phyloP scores from a whole-genome alignment of 2,113 vertebrate genomes.

The Carassius carassius region DNA sequence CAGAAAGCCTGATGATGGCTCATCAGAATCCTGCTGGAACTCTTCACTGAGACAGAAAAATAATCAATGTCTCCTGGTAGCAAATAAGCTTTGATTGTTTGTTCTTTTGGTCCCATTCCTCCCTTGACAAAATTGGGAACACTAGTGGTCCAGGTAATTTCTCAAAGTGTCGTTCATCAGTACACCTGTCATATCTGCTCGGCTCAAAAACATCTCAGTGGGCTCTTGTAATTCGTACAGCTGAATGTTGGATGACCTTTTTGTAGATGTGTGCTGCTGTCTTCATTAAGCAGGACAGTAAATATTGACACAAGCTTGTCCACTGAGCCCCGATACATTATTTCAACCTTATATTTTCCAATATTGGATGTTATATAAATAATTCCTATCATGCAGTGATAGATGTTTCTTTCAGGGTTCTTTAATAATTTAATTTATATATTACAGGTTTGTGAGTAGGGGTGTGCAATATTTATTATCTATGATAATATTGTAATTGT shows the following conservation, averaged over 20 bases:
- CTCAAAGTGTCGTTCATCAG: constrained; percentile 4
- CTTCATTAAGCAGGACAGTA: background rate
- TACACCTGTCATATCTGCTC: background rate
- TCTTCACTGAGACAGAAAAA: background rate
- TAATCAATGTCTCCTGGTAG: constrained; percentile 11
- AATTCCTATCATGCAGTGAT: background rate
- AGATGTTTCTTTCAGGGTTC: background rate
- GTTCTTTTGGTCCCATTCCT: background rate
- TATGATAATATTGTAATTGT: background rate
- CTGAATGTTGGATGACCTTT: background rate
- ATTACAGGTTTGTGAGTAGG: background rate
- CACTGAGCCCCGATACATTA: background rate
- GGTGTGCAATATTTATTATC: background rate
- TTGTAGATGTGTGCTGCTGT: constrained; percentile 1
- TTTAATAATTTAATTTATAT: background rate
- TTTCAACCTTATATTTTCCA: background rate
- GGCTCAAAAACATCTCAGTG: background rate
- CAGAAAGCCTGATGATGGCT: constrained; percentile 1
- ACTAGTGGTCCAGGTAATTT: background rate
- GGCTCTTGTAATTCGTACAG: background rate
- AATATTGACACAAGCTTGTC: background rate
- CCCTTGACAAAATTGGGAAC: background rate
- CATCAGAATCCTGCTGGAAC: constrained; percentile 6
- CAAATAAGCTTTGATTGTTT: constrained; percentile 12
- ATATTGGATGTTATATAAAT: background rate